phyloP scores from a whole-genome alignment of 2,888 invertebrate species.

The Eupithecia subfuscata region DNA sequence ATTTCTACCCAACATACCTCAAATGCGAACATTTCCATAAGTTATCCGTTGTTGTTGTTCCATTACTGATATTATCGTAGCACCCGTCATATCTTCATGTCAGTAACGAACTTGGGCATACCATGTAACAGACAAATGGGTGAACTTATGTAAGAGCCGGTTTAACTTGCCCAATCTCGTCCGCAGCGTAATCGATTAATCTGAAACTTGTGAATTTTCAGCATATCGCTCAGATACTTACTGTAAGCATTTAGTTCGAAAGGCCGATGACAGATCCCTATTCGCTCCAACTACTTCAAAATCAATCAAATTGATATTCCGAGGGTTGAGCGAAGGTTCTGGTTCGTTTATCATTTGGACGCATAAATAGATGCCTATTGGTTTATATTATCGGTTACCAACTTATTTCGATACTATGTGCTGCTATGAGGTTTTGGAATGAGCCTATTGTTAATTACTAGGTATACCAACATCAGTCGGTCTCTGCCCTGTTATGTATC shows the following conservation, averaged over 20 bases:
- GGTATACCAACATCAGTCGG: not conserved
- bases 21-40: constrained; percentile 16
- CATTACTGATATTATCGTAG: constrained; percentile 38
- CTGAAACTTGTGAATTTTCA: constrained; percentile 65
- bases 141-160: constrained; percentile 60
- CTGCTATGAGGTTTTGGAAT: not conserved
- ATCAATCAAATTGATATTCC: constrained; percentile 56
- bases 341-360: constrained; percentile 33
- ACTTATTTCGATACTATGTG: not conserved
- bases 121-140: constrained; percentile 67
- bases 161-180: constrained; percentile 70
- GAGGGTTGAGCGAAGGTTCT: constrained; percentile 45
- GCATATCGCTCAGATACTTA: constrained; percentile 38
- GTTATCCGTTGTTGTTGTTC: constrained; percentile 23
- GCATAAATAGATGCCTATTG: constrained; percentile 6
- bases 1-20: constrained; percentile 2
- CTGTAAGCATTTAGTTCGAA: constrained; percentile 54
- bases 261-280: constrained; percentile 47
- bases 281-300: constrained; percentile 51
- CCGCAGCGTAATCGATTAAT: constrained; percentile 73
- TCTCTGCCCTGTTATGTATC: not conserved
- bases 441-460: not conserved
- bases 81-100: constrained; percentile 56
- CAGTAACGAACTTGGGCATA: constrained; percentile 50
- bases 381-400: constrained; percentile 22